Evolutionary conservation across 2,888 invertebrate species (phyloP), one percentile per base, ranked within the genome.

Genomic region (Hedya salicella): DNA sequence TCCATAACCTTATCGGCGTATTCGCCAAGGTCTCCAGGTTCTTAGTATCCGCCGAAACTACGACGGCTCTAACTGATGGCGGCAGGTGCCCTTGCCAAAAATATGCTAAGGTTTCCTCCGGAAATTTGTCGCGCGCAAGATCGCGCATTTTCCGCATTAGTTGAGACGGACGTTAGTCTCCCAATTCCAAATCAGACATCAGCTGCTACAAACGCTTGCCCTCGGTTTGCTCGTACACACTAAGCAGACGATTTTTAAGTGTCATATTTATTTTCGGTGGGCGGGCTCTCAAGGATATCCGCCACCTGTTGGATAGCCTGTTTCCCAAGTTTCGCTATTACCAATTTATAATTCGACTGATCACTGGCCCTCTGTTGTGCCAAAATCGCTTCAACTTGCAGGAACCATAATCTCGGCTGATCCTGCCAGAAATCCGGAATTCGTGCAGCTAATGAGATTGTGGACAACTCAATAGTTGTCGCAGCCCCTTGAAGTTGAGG

Each of bases 121-220:
- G 25, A 25, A 25, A 25, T 25, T 25, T 25, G 25, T 25, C 25
- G 25, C 25, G 25, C 25, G 25, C 25, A 25, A 25, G 25, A 25
- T 1, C 0, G 25, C 25, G 25, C 25, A 25, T 25, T 25, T 25
- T 25, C 0, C 25, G 25, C 25, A 25, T 1, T 25, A 25, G 6
- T 25, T 25, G 25, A 25, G 25, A 25, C 25, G 25, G 25, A 25
- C 25, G 25, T 25, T 25, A 6, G 25, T 25, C 25, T 25, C 25
- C 25, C 25, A 25, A 25, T 25, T 25, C 25, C 25, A 25, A 5
- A 25, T 25, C 25, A 25, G 14, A 69, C 14, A 0, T 16, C 40
- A 69, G n/a, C 0, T 63, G 49, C 2, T 32, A 16, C 69, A 69
- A 67, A n/a, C 17, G 21, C 25, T 25, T 25, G 25, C 25, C 3